Base-by-base conservation (phyloP, 2,113 vertebrate species). In the Hemichromis elongatus region DNA sequence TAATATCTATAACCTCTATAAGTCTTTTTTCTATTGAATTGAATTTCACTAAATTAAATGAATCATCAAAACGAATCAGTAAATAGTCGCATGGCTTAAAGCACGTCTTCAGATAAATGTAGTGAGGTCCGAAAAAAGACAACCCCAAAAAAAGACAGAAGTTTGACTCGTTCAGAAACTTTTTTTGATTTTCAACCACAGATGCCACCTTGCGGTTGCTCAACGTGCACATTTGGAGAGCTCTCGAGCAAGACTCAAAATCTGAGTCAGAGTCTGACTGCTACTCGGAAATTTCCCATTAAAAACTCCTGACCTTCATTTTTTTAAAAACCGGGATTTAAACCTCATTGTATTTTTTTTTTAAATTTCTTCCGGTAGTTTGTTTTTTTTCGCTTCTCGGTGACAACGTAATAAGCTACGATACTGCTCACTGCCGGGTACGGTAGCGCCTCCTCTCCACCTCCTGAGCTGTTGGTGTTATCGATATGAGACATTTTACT, bases 381-480 rank as follows among this genome's bases (percentile, higher is more conserved):
- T n/a, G 19, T 4, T 18, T 11, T 63, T 42, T 35, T 5, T 70
- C 4, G n/a, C n/a, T n/a, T 42, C 6, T 66, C 9, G 6, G 35
- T 1, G 9, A 16, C 19, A 75, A 47, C 42, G 26, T n/a, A 21
- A 45, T 14, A 11, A 19, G 0, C 4, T 18, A 16, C 21, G 21
- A 7, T 24, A 16, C 21, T n/a, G 6, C 24, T 42, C 30, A 80
- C 73, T 80, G 80, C 82, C 75, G 79, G 30, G 55, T 83, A 18
- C 63, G 14, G 26, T 45, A 81, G 93, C 88, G 7, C 91, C 93
- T 92, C 94, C 92, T 94, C 84, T 63, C 19, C 40, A 21, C 13
- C 16, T 8, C 9, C 47, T 18, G 42, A 83, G 11, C n/a, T 19
- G 57, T 52, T 77, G 75, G 30, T 9, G 18, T 26, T 18, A 50